These are phyloP conservation scores for Caerostris extrusa DNA, from an alignment of 1,140 invertebrate genomes.

Conservation along the genomic window DNA sequence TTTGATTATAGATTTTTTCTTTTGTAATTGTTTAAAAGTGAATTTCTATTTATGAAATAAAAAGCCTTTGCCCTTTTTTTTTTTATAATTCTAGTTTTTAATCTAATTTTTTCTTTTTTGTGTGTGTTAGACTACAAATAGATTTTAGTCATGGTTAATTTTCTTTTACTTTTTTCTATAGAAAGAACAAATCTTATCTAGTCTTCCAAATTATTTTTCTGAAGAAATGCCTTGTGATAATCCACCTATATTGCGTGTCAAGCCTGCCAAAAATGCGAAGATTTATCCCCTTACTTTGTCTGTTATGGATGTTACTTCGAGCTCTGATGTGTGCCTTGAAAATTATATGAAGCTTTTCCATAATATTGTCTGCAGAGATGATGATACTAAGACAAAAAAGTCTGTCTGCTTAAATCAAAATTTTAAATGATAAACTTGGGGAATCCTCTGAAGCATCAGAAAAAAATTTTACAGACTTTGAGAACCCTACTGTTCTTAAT, in stretches of 20 bases:
- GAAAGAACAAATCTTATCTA: constrained; percentile 75
- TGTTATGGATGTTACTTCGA: constrained; percentile 75
- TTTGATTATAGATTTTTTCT: too few relatives aligned
- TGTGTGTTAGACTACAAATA: neutral
- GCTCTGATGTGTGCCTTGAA: constrained; percentile 77
- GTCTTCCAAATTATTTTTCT: constrained; percentile 57
- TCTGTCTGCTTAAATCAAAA: constrained; percentile 42
- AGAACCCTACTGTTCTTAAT: neutral
- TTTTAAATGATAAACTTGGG: constrained; percentile 49
- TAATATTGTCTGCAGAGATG: constrained; percentile 57
- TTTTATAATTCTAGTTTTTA: too few relatives aligned
- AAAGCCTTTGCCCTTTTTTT: too few relatives aligned
- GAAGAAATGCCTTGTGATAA: constrained; percentile 67
- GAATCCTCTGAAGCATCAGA: constrained; percentile 48
- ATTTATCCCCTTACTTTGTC: constrained; percentile 70
- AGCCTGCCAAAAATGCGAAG: constrained; percentile 60
- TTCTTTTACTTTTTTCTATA: constrained; percentile 26
- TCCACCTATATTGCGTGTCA: constrained; percentile 66
- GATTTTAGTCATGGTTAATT: neutral
- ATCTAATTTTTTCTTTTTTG: neutral
- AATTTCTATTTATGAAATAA: too few relatives aligned
- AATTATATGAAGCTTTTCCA: constrained; percentile 72
- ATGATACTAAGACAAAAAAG: constrained; percentile 56
- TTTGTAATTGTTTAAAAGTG: too few relatives aligned
- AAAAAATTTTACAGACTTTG: neutral